phyloP scores from a whole-genome alignment of 2,797 vertebrate species.

The Mustela erminea region DNA sequence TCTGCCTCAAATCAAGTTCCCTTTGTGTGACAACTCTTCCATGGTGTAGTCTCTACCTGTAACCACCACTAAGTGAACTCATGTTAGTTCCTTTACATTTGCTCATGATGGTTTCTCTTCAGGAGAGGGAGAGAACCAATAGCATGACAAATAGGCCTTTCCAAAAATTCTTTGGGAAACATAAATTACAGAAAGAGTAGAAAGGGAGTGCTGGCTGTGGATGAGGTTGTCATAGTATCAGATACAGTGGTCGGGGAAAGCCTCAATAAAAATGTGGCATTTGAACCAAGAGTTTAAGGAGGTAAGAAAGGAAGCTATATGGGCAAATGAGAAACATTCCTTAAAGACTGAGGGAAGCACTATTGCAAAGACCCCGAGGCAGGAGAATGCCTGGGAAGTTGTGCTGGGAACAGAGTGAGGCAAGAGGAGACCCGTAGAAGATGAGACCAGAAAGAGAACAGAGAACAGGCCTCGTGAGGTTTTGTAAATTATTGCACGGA shows the following conservation, averaged over 20 bases:
- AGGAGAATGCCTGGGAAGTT: neutral
- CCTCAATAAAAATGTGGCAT: neutral
- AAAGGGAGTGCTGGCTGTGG: neutral
- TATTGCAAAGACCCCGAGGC: neutral
- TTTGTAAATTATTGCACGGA: neutral
- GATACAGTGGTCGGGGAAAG: neutral
- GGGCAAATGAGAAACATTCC: neutral
- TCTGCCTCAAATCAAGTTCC: neutral
- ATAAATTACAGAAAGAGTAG: neutral
- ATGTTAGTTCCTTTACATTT: neutral
- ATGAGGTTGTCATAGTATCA: neutral
- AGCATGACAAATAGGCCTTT: neutral
- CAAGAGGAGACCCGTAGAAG: neutral
- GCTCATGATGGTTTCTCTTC: neutral
- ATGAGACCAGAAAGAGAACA: neutral
- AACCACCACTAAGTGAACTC: neutral
- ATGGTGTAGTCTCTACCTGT: neutral
- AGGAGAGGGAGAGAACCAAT: neutral
- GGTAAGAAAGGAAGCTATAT: neutral
- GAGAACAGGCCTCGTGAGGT: neutral
- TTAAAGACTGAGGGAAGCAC: neutral
- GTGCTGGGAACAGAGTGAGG: neutral
- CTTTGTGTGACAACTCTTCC: neutral
- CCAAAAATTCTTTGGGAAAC: neutral
- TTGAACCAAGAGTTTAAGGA: neutral